A percentile compares a stretch with the other conserved stretches of the same genome.
These are phyloP conservation scores for Megalops cyprinoides DNA, from an alignment of 2,797 vertebrate species.

Conservation along the genomic window DNA sequence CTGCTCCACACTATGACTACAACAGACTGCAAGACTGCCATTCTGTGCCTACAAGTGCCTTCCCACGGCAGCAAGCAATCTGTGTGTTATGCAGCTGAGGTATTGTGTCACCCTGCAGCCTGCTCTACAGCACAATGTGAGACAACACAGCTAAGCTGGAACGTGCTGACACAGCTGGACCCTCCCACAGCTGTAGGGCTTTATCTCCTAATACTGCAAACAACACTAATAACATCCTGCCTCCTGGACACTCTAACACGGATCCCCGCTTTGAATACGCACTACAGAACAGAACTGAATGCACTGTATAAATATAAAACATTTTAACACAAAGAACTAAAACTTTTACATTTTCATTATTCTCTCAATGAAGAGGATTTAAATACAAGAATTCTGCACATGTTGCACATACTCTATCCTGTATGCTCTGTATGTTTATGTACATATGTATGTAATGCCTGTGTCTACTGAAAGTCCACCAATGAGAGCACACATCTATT, in stretches of 20 bases:
- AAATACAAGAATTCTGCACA: neutral
- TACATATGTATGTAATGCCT: neutral
- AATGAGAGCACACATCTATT: neutral
- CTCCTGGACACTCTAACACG: neutral
- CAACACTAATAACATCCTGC: neutral
- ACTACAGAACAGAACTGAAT: too few species aligned
- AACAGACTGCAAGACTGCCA: too few species aligned
- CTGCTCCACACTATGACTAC: neutral
- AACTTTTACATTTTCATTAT: neutral
- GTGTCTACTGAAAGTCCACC: neutral
- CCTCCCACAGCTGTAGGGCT: neutral
- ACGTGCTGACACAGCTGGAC: neutral
- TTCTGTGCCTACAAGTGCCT: neutral
- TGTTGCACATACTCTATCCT: neutral
- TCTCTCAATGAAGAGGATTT: neutral
- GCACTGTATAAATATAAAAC: too few species aligned
- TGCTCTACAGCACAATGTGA: neutral
- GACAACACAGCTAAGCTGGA: conserved; percentile 1
- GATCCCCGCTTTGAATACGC: too few species aligned
- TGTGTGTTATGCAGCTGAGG: neutral
- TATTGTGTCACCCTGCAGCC: neutral
- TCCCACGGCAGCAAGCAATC: neutral
- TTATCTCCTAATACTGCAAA: neutral
- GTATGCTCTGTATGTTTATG: neutral
- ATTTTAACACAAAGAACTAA: too few species aligned